Percentiles rank a stretch among this genome's conserved stretches.
Evolutionary conservation across 2,888 invertebrate genomes (phyloP).

Genomic region (Hetaerina titia): DNA sequence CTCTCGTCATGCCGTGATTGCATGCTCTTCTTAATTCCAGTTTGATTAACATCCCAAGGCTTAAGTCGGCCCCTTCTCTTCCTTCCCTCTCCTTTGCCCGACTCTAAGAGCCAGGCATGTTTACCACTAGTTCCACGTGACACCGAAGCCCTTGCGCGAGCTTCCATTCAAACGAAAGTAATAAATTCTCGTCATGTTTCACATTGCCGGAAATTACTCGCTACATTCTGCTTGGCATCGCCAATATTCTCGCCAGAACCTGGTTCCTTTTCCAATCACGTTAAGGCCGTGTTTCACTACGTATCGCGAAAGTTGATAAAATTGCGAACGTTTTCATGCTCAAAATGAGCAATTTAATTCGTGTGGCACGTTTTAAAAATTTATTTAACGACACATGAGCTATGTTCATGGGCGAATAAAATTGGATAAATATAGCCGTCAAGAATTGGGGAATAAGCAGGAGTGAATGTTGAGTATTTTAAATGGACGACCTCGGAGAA

Average conservation of each 20-base stretch:
- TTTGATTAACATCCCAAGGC: neutral
- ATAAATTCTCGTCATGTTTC: neutral
- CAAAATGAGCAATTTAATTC: neutral
- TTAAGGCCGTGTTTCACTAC: neutral
- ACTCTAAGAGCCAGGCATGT: neutral
- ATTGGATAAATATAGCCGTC: no score
- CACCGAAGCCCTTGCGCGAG: neutral
- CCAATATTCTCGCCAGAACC: neutral
- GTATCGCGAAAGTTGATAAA: neutral
- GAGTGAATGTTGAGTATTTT: no score
- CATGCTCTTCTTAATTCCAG: constrained; percentile 9
- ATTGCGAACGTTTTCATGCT: neutral
- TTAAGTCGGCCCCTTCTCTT: neutral
- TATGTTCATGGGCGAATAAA: no score
- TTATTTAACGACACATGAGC: no score
- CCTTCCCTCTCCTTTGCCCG: neutral
- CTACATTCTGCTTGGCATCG: neutral
- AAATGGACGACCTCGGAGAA: no score
- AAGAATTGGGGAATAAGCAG: no score
- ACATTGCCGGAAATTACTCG: neutral
- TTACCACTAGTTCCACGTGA: neutral
- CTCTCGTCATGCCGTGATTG: neutral
- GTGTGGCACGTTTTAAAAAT: no score
- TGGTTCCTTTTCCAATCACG: neutral
- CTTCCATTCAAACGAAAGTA: neutral